Conservation (phyloP, 2,113 vertebrate genomes). For the Empidonax alnorum region DNA sequence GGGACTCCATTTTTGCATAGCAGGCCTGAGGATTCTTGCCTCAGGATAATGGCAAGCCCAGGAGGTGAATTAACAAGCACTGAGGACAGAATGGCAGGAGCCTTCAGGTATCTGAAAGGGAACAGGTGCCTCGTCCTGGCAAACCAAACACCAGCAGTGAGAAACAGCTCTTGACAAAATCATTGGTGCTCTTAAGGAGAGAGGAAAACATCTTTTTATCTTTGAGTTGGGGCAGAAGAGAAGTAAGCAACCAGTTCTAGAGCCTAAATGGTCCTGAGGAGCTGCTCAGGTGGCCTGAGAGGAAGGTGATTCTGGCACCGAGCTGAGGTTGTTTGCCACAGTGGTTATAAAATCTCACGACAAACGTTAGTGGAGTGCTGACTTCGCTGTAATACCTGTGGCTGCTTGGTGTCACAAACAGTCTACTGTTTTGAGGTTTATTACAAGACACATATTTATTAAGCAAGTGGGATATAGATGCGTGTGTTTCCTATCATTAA, state of each 20-base stretch:
- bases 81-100: not conserved
- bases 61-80: not conserved
- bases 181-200: fast-evolving
- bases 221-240: not conserved
- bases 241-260: not conserved
- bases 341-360: not conserved
- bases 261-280: not conserved
- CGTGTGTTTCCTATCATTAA: not conserved
- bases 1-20: not conserved
- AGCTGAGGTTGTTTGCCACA: not conserved
- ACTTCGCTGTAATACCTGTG: not conserved
- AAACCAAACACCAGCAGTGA: not conserved
- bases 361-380: not conserved
- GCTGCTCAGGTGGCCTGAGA: not conserved
- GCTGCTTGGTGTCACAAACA: not conserved
- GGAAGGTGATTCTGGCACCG: not conserved
- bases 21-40: not conserved
- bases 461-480: not conserved
- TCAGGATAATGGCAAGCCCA: not conserved
- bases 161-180: not conserved
- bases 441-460: not conserved
- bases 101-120: not conserved
- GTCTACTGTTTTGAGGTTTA: not conserved
- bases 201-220: not conserved
- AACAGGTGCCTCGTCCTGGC: not conserved